Percentiles rank a stretch among this genome's conserved stretches.
phyloP scores from a whole-genome alignment of 2,888 invertebrate species.

The Polydrusus pterygomalis region DNA sequence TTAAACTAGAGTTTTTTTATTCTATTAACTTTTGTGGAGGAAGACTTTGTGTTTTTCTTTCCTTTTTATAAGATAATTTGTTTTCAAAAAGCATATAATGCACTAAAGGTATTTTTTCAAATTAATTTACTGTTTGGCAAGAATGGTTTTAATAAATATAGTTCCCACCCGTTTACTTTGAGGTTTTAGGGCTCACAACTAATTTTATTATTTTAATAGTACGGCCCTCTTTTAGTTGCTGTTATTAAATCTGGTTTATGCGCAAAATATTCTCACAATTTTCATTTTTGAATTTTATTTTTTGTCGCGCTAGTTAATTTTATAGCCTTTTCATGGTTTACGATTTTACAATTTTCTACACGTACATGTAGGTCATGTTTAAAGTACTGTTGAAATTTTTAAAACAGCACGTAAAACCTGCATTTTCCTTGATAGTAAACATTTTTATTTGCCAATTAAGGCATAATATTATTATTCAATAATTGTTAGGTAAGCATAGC shows the following conservation, averaged over 20 bases:
- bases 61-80: too few relatives aligned
- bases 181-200: too few relatives aligned
- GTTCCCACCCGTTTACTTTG: too few relatives aligned
- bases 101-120: too few relatives aligned
- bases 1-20: too few relatives aligned
- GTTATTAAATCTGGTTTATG: neutral
- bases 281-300: neutral
- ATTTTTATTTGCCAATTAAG: neutral
- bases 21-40: too few relatives aligned
- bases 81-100: too few relatives aligned
- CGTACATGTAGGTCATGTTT: slow-evolving; percentile 11
- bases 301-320: neutral
- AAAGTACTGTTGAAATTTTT: neutral
- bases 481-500: too few relatives aligned
- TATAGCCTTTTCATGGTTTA: neutral
- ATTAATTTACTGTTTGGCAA: too few relatives aligned
- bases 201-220: neutral
- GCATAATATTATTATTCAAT: neutral
- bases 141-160: too few relatives aligned
- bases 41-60: too few relatives aligned
- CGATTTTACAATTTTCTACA: neutral
- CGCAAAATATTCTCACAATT: neutral
- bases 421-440: neutral
- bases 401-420: neutral
- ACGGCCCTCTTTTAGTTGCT: neutral